phyloP scores from a whole-genome alignment of 53 echinoderm and acorn worm genomes.

The Mesocentrotus franciscanus region DNA sequence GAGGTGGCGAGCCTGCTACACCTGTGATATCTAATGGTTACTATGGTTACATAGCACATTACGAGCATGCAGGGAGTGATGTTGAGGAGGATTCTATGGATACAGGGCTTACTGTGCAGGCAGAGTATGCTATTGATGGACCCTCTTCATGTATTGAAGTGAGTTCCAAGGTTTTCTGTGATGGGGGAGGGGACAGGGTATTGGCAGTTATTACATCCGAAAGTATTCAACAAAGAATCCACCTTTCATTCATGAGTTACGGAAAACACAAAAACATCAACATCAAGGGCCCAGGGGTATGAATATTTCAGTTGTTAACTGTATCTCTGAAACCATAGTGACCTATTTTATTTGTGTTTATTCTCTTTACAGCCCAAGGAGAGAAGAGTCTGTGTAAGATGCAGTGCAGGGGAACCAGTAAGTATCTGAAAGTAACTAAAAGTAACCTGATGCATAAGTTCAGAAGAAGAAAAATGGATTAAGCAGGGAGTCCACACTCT shows the following conservation, averaged over 20 bases:
- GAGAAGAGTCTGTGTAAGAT: constrained; percentile 55
- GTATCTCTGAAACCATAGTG: not conserved
- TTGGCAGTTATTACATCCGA: not conserved
- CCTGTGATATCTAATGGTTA: constrained; percentile 28
- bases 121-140: constrained; percentile 58
- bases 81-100: constrained; percentile 31
- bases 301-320: too few relatives aligned
- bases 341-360: not conserved
- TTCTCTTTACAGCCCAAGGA: constrained; percentile 49
- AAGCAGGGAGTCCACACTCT: not conserved
- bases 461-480: not conserved
- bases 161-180: not conserved
- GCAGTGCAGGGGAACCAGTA: constrained; percentile 63
- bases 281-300: too few relatives aligned
- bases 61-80: not conserved
- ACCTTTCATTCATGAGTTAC: too few relatives aligned
- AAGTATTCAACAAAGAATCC: too few relatives aligned
- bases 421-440: not conserved
- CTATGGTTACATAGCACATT: constrained; percentile 60
- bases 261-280: too few relatives aligned
- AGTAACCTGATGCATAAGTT: not conserved
- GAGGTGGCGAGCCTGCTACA: not conserved
- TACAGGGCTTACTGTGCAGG: constrained; percentile 6
- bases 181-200: not conserved
- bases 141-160: constrained; percentile 43